Percentiles rank a stretch among this genome's conserved stretches.
Evolutionary conservation across 2,113 vertebrate species (phyloP).

Genomic region (Passer montanus): DNA sequence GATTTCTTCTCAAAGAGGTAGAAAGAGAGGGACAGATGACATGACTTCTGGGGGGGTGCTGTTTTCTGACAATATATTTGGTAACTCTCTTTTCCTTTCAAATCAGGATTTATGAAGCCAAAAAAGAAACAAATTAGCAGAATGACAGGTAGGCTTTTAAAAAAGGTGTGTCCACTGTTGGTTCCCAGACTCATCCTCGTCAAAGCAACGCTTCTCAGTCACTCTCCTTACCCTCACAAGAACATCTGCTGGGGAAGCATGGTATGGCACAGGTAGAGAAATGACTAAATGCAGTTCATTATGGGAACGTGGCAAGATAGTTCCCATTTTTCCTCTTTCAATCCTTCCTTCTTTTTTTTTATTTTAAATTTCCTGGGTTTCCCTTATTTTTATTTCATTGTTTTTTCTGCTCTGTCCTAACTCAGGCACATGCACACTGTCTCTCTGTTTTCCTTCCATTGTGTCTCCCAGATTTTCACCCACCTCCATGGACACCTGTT

Average conservation of each 20-base stretch:
- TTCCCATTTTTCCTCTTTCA: neutral
- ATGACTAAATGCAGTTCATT: neutral
- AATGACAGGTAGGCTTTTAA: neutral
- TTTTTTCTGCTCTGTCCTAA: neutral
- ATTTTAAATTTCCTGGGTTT: neutral
- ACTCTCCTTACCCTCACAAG: neutral
- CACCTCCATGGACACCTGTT: neutral
- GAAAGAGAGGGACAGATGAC: neutral
- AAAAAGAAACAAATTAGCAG: neutral
- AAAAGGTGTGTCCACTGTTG: neutral
- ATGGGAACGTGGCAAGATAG: neutral
- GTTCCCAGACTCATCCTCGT: neutral
- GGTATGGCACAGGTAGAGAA: neutral
- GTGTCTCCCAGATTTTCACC: neutral
- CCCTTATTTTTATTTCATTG: neutral
- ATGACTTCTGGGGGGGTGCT: neutral
- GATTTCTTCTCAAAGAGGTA: neutral
- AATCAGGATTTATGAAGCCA: slow-evolving; percentile 1
- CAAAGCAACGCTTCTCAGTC: neutral
- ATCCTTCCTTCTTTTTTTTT: neutral
- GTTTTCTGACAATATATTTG: neutral
- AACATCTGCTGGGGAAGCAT: neutral
- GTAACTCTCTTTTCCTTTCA: slow-evolving; percentile 33
- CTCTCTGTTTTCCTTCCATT: neutral
- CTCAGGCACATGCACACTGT: neutral